Base-by-base conservation (phyloP, 2,888 invertebrate species). In the Trimorus sp. region DNA sequence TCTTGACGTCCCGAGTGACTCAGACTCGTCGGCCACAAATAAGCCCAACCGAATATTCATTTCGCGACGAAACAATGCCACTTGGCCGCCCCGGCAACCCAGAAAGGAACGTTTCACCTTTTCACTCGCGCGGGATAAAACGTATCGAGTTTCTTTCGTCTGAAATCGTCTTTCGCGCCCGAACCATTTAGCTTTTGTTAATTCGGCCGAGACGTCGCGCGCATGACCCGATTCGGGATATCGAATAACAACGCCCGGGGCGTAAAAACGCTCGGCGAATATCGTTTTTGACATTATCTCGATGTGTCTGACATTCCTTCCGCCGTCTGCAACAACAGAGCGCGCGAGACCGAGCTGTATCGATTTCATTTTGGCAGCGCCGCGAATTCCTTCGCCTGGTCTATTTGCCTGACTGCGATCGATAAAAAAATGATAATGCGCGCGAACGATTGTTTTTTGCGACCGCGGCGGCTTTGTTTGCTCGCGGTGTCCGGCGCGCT, bases 221-320 rank as follows among this genome's bases (percentile, higher is more conserved):
- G 58, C 56, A 73, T 63, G 62, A 62, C 68, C 69, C 59, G 58
- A 63, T 74, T 53, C 68, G 60, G 63, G 69, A 66, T 73, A 79
- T 79, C 73, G 37, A 74, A 74, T 69, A 69, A 69, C 79, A 68
- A 51, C 69, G 48, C 48, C 63, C 53, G 45, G 56, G 69, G 70
- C 54, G 71, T 69, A 48, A 69, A 62, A 79, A 74, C 71, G 58
- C 49, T 58, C 2, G 45, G 53, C 58, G 63, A 79, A 74, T 79
- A 74, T 79, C 68, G 58, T 63, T 79, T 79, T 75, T 70, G 74
- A 75, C 74, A 65, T 69, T 75, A 79, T 75, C 79, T 70, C 69
- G 63, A 70, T 53, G 79, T 75, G 63, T 75, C 53, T 79, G 69
- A 75, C 69, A 79, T 79, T 79, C 79, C 65, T 79, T 79, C 74